These are phyloP conservation scores for Brienomyrus longianalis DNA, from an alignment of 2,113 vertebrate species.

Conservation along the genomic window DNA sequence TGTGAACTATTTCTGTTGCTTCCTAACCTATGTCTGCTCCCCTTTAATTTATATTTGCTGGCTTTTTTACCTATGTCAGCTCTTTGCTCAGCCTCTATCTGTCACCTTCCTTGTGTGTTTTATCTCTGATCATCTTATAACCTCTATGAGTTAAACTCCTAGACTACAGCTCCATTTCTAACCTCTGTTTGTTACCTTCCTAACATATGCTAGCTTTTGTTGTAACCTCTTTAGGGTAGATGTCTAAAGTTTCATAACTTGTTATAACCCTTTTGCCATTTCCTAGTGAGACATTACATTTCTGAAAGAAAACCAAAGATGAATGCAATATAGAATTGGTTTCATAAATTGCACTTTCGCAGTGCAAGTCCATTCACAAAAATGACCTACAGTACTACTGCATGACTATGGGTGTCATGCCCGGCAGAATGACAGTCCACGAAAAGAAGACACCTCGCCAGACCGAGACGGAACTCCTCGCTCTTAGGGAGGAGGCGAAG, in stretches of 20 bases:
- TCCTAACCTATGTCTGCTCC: not conserved
- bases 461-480: too few relatives aligned
- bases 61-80: not conserved
- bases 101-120: not conserved
- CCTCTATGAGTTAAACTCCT: not conserved
- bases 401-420: too few relatives aligned
- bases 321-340: not conserved
- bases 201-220: not conserved
- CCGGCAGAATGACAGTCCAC: too few relatives aligned
- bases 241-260: not conserved
- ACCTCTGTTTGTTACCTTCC: not conserved
- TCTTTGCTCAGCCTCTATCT: not conserved
- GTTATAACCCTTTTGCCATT: not conserved
- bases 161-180: not conserved
- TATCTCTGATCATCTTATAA: not conserved
- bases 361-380: not conserved
- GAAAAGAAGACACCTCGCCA: too few relatives aligned
- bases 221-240: not conserved
- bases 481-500: too few relatives aligned
- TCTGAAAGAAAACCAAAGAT: not conserved
- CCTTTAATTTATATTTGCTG: not conserved
- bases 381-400: not conserved
- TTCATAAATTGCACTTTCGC: not conserved
- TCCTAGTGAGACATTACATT: not conserved
- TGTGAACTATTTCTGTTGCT: not conserved